phyloP scores from a whole-genome alignment of 2,113 vertebrate species.

The Grammomys dolichurus region DNA sequence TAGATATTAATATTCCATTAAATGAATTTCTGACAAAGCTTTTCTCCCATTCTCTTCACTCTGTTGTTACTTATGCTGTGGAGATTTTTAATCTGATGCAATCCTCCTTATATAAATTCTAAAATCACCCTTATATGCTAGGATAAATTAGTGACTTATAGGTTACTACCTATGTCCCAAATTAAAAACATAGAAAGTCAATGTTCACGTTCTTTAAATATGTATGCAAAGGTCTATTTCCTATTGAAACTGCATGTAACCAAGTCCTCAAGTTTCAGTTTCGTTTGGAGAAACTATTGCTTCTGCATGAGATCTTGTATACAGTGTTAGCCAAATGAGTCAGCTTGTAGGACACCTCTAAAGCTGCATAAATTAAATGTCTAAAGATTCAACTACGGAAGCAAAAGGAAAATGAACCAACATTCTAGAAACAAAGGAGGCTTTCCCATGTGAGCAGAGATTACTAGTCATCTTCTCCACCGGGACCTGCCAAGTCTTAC shows the following conservation, averaged over 20 bases:
- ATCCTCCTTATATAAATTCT: not conserved
- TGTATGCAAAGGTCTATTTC: not conserved
- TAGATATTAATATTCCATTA: not conserved
- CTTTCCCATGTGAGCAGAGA: not conserved
- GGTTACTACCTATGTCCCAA: not conserved
- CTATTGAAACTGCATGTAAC: not conserved
- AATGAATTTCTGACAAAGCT: not conserved
- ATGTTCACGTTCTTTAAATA: not conserved
- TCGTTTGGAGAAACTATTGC: not conserved
- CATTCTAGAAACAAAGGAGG: not conserved
- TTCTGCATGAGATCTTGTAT: too few species aligned
- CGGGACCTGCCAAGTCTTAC: not conserved
- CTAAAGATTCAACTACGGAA: not conserved
- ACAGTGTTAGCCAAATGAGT: not conserved
- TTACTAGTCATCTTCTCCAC: not conserved
- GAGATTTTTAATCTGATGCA: not conserved
- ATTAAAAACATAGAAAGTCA: not conserved
- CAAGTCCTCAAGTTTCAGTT: not conserved
- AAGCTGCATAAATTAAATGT: not conserved
- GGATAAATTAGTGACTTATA: not conserved
- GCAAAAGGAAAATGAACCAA: not conserved
- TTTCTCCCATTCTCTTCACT: not conserved
- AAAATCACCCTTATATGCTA: not conserved
- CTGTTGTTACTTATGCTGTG: not conserved
- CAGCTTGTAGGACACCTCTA: not conserved